Evolutionary conservation across 1,140 invertebrate genomes (phyloP).

Genomic region (Papilio dardanus): DNA sequence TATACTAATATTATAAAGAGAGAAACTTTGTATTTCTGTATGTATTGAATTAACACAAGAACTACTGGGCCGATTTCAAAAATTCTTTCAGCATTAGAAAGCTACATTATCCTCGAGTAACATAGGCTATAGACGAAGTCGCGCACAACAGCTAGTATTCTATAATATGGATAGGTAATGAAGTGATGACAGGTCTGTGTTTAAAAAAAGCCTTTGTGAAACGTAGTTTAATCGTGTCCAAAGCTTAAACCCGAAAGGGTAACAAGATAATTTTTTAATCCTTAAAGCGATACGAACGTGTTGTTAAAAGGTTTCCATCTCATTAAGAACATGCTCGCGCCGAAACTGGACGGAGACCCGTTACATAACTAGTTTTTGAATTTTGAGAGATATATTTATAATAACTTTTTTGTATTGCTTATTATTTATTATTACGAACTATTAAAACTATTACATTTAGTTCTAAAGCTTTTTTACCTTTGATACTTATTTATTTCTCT

Average conservation of each 20-base stretch:
- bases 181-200: too few species aligned
- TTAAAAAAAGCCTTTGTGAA: neutral
- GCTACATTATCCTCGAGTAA: too few species aligned
- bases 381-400: neutral
- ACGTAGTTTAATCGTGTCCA: neutral
- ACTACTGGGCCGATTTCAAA: too few species aligned
- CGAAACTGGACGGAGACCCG: constrained; percentile 12
- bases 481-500: neutral
- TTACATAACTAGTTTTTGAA: constrained; percentile 17
- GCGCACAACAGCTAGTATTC: too few species aligned
- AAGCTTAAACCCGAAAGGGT: neutral
- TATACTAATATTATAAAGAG: too few species aligned
- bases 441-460: neutral
- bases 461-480: neutral
- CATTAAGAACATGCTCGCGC: constrained; percentile 11
- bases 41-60: too few species aligned
- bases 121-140: too few species aligned
- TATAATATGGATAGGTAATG: too few species aligned
- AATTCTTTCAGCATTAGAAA: too few species aligned
- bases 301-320: constrained; percentile 9
- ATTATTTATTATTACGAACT: neutral
- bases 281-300: neutral
- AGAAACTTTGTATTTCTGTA: too few species aligned
- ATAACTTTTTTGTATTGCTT: neutral
- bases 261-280: constrained; percentile 13